A percentile compares a stretch with the other conserved stretches of the same genome.
These are phyloP conservation scores for Zaprionus capensis DNA, from an alignment of 1,140 invertebrate genomes.

Conservation along the genomic window DNA sequence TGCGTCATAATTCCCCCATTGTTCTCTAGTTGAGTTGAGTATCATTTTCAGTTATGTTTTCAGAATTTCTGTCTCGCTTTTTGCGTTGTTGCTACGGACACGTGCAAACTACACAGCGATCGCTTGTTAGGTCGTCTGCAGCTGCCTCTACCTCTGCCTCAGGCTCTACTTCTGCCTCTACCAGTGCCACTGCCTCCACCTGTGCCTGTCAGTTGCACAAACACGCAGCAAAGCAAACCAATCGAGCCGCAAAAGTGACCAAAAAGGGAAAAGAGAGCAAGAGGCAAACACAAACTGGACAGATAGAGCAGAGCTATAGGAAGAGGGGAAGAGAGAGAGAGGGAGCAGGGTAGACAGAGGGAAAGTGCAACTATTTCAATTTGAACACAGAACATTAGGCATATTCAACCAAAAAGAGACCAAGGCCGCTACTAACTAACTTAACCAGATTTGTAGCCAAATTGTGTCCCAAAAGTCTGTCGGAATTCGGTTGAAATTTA, in stretches of 20 bases:
- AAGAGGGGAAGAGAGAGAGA: too few species aligned
- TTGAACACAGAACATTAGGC: too few species aligned
- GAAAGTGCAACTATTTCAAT: background rate
- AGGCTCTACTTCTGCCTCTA: too few species aligned
- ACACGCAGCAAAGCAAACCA: conserved; percentile 1
- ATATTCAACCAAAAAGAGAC: too few species aligned
- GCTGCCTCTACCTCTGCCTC: background rate
- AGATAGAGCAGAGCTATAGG: too few species aligned
- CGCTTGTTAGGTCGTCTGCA: background rate
- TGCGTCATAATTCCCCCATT: conserved; percentile 53
- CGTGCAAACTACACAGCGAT: conserved; percentile 16
- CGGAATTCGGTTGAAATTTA: background rate
- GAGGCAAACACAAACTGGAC: too few species aligned
- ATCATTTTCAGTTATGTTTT: conserved; percentile 17
- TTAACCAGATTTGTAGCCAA: background rate
- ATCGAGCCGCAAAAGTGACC: conserved; percentile 3
- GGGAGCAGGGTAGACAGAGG: background rate
- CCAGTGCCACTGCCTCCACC: background rate
- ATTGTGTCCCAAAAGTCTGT: background rate
- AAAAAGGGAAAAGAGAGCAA: too few species aligned
- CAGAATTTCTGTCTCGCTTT: conserved; percentile 9
- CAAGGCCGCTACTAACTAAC: too few species aligned
- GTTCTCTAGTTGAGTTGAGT: background rate
- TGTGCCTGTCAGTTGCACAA: conserved; percentile 21
- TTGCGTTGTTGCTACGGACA: conserved; percentile 19